Conservation (phyloP, 2,888 invertebrate species). For the Argyresthia albistria region DNA sequence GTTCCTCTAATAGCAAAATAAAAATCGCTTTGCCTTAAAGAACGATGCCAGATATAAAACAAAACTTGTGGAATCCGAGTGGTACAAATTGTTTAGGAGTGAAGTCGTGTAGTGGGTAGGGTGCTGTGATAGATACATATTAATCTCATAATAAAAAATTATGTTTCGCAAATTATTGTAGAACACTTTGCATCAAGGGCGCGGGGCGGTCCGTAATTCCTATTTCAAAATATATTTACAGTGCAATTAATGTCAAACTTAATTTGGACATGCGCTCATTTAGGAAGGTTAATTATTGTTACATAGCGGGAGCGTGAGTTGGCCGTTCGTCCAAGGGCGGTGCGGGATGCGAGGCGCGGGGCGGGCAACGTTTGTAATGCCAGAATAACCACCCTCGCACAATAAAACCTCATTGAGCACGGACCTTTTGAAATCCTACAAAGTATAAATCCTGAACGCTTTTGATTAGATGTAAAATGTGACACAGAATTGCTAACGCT, state of each 20-base stretch:
- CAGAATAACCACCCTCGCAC: background rate
- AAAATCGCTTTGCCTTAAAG: background rate
- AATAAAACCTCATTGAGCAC: background rate
- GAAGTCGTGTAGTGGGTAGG: no score
- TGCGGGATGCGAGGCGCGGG: background rate
- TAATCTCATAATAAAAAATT: no score
- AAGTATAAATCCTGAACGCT: slow-evolving; percentile 10
- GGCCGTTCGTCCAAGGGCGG: no score
- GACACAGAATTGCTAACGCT: slow-evolving; percentile 10
- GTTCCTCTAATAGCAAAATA: background rate
- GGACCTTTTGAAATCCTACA: slow-evolving; percentile 7
- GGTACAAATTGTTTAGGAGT: no score
- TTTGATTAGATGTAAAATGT: slow-evolving; percentile 13
- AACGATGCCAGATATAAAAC: background rate
- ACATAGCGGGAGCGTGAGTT: no score
- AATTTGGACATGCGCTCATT: slow-evolving; percentile 8
- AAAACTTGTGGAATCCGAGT: no score
- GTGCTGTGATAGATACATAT: no score
- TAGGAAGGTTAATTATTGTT: slow-evolving; percentile 9
- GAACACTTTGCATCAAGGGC: no score
- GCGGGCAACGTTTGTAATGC: background rate
- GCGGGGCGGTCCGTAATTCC: no score
- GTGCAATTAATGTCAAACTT: slow-evolving; percentile 3
- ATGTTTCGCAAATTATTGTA: no score
- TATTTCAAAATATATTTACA: background rate